Evolutionary conservation across 2,888 invertebrate species (phyloP), one percentile per base, ranked within the genome.

Genomic region (Itoplectis maculator): DNA sequence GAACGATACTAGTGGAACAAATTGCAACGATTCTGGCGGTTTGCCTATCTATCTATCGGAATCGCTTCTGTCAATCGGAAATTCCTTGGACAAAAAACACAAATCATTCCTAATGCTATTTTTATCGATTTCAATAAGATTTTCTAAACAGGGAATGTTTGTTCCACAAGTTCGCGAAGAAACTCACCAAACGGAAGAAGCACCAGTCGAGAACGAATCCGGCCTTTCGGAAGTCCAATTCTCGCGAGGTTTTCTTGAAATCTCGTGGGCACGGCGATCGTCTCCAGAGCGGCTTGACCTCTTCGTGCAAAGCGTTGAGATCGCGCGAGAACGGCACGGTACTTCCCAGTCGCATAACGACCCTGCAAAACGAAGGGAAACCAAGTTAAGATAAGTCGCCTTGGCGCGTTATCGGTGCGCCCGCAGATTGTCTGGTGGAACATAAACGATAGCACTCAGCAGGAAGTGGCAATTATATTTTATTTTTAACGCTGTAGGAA

Each of bases 181-280:
- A 20, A 88, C 94, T 93, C 90, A 97, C 96, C 94, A 98, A 93
- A 92, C 96, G 95, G 91, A 98, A 98, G 70, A 96, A 96, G 89
- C 98, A 98, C 98, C 98, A 98, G 91, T 98, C 98, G 15, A 98
- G 92, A 42, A 96, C 95, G 88, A 98, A 96, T 0, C 96, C 96
- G 8, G 96, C 96, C 81, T 96, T 96, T 84, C 97, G 94, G 92
- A 98, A 98, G 79, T 96, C 94, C 87, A 96, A 94, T 91, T 98
- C 98, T 0, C 97, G 97, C 0, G 97, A 96, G 0, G 97, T 98
- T 79, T 97, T 94, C 91, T 98, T 98, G 91, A 96, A 97, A 88
- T 96, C 96, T 29, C 96, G 92, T 0, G 97, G 97, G 89, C 98
- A 98, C 18, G 96, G 95, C 0, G 95, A 94, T 56, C 97, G 93